These are phyloP conservation scores for Sapayoa aenigma DNA, from an alignment of 2,113 vertebrate species.

Conservation along the genomic window DNA sequence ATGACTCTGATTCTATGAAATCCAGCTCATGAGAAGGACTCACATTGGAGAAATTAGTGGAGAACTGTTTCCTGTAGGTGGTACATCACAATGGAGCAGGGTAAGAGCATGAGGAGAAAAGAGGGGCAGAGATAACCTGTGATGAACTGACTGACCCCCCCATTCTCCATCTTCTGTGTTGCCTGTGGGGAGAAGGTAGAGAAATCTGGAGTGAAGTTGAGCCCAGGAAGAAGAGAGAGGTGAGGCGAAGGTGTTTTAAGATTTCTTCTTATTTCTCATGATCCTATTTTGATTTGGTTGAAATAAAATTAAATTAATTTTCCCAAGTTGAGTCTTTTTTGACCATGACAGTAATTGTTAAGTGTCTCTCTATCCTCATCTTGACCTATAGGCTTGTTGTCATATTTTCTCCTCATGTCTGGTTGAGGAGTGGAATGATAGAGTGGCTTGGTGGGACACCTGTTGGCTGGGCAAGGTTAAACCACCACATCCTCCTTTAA, in stretches of 20 bases:
- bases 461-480: not conserved
- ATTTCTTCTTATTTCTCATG: not conserved
- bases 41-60: not conserved
- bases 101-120: not conserved
- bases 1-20: not conserved
- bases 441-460: not conserved
- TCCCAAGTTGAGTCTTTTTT: not conserved
- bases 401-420: not conserved
- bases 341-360: not conserved
- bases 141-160: not conserved
- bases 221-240: not conserved
- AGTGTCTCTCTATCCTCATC: not conserved
- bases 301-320: not conserved
- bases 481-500: not conserved
- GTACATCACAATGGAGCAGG: not conserved
- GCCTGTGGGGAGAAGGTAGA: not conserved
- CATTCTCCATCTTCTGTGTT: not conserved
- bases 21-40: not conserved
- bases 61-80: not conserved
- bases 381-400: not conserved
- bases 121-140: accelerated
- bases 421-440: not conserved
- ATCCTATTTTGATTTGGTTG: not conserved
- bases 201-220: not conserved
- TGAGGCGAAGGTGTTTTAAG: not conserved